These are phyloP conservation scores for Tribolium castaneum DNA, from an alignment of 1,140 invertebrate species.

Conservation along the genomic window DNA sequence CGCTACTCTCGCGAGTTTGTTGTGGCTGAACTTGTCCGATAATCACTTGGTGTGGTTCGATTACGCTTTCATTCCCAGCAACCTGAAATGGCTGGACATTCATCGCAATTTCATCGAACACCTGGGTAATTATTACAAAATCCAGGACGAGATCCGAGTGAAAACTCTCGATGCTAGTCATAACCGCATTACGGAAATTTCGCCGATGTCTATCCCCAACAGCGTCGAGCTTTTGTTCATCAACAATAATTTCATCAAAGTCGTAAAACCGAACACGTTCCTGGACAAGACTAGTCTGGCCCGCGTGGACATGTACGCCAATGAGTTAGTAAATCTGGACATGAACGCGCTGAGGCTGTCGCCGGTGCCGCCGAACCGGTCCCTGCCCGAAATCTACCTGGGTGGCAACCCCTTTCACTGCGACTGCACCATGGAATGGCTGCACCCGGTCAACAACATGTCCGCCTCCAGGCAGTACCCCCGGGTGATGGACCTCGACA, in stretches of 20 bases:
- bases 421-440: slow-evolving; percentile 93
- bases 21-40: slow-evolving; percentile 90
- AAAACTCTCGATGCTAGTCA: slow-evolving; percentile 89
- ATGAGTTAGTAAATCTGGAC: slow-evolving; percentile 84
- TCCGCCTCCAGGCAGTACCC: slow-evolving; percentile 84
- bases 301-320: slow-evolving; percentile 89
- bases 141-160: slow-evolving; percentile 81
- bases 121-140: slow-evolving; percentile 86
- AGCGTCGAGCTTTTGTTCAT: slow-evolving; percentile 89
- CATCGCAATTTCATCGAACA: slow-evolving; percentile 89
- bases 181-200: slow-evolving; percentile 84
- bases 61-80: slow-evolving; percentile 87
- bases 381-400: slow-evolving; percentile 86
- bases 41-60: slow-evolving; percentile 93
- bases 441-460: slow-evolving; percentile 87
- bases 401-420: slow-evolving; percentile 92
- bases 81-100: slow-evolving; percentile 90
- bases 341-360: slow-evolving; percentile 81
- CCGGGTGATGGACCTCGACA: slow-evolving; percentile 86
- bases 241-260: slow-evolving; percentile 88
- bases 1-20: slow-evolving; percentile 79
- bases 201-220: slow-evolving; percentile 85
- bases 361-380: slow-evolving; percentile 75
- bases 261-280: slow-evolving; percentile 85
- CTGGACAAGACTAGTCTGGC: slow-evolving; percentile 85